A percentile compares a stretch with the other conserved stretches of the same genome.
Evolutionary conservation across 2,113 vertebrate genomes (phyloP).

Genomic region (Cyrtonyx montezumae): DNA sequence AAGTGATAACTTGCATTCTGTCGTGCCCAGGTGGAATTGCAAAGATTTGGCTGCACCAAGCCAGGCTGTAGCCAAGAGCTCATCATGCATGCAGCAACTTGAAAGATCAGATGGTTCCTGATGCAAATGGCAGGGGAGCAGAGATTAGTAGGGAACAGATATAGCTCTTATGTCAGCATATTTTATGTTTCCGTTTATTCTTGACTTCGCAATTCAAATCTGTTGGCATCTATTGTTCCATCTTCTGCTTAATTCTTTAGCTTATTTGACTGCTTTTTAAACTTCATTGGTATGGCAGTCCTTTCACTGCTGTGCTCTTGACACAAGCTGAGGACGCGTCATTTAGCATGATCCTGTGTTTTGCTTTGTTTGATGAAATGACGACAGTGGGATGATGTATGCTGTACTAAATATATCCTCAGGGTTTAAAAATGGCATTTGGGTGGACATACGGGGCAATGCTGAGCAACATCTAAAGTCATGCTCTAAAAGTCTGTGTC

Average conservation of each 20-base stretch:
- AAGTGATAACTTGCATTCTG: conserved; percentile 68
- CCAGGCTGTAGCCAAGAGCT: conserved; percentile 42
- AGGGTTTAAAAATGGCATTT: conserved; percentile 65
- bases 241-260: not conserved
- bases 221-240: not conserved
- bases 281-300: not conserved
- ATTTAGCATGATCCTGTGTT: conserved; percentile 31
- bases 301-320: conserved; percentile 2
- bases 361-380: conserved; percentile 44
- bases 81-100: conserved; percentile 42
- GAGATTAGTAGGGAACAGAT: conserved; percentile 25
- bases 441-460: conserved; percentile 57
- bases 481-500: not conserved
- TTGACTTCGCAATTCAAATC: not conserved
- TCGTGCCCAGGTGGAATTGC: conserved; percentile 57
- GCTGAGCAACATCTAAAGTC: not conserved
- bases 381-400: conserved; percentile 59
- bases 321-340: conserved; percentile 38
- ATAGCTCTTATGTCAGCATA: not conserved
- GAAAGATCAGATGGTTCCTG: conserved; percentile 59
- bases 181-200: conserved; percentile 40
- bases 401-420: conserved; percentile 57
- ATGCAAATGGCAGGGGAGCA: conserved; percentile 27
- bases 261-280: not conserved
- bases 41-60: conserved; percentile 49